Conservation (phyloP, 2,888 invertebrate species). For the Hirtodrosophila confusa region DNA sequence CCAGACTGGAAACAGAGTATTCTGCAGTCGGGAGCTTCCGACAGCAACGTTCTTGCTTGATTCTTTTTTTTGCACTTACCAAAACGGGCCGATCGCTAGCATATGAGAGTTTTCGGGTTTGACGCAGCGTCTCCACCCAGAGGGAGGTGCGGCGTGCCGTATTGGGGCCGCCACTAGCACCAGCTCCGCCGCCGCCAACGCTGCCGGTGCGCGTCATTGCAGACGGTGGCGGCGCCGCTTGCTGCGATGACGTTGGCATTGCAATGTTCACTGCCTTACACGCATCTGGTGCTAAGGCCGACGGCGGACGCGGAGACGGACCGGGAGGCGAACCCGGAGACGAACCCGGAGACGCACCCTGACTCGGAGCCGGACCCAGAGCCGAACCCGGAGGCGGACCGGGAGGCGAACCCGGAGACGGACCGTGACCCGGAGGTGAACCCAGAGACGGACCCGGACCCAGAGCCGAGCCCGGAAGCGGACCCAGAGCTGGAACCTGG, state of each 20-base stretch:
- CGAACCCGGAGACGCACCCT: no score
- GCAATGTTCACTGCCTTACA: slow-evolving; percentile 31
- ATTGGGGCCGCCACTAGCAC: slow-evolving; percentile 38
- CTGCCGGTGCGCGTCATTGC: slow-evolving; percentile 67
- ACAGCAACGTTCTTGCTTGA: no score
- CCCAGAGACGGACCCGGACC: no score
- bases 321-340: background rate
- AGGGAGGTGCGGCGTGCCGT: slow-evolving; percentile 68
- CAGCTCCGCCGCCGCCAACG: slow-evolving; percentile 43
- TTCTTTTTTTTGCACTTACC: slow-evolving; percentile 52
- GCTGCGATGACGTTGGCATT: slow-evolving; percentile 41
- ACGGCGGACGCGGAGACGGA: slow-evolving; percentile 16
- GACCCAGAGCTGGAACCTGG: no score
- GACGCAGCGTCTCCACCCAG: slow-evolving; percentile 73
- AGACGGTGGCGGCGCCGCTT: slow-evolving; percentile 15
- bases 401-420: no score
- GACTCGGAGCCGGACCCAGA: background rate
- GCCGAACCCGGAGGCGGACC: no score
- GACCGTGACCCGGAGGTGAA: no score
- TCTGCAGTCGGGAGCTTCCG: no score
- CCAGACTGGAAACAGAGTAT: no score
- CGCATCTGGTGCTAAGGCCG: slow-evolving; percentile 14
- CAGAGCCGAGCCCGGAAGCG: no score
- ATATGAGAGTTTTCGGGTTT: slow-evolving; percentile 68
- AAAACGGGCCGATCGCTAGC: slow-evolving; percentile 63